Evolutionary conservation across 2,797 vertebrate genomes (phyloP).

Genomic region (Sciurus vulgaris): DNA sequence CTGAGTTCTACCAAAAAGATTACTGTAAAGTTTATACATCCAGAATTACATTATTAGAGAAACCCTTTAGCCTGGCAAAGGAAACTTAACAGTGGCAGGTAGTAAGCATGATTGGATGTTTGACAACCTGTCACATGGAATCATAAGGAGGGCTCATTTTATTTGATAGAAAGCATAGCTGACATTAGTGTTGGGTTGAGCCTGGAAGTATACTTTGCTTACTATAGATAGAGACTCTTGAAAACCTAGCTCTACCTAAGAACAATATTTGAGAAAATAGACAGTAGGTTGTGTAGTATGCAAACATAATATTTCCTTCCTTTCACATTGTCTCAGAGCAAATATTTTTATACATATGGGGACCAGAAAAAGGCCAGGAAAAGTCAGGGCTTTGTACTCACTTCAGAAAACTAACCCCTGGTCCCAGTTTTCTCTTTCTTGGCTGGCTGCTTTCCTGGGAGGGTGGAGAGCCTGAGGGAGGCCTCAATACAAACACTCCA

Average conservation of each 20-base stretch:
- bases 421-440: neutral
- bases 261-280: neutral
- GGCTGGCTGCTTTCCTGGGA: neutral
- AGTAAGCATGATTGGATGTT: neutral
- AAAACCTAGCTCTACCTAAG: neutral
- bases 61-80: neutral
- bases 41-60: neutral
- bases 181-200: neutral
- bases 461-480: neutral
- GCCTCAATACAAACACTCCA: neutral
- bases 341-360: neutral
- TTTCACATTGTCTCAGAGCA: neutral
- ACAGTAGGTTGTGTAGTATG: neutral
- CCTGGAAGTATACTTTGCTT: neutral
- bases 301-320: neutral
- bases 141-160: neutral
- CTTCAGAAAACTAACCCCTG: neutral
- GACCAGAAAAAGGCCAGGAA: neutral
- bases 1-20: neutral
- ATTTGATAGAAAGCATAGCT: neutral
- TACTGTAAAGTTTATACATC: neutral
- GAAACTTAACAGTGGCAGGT: neutral
- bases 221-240: neutral
- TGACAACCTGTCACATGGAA: neutral
- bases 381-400: neutral